phyloP scores from a whole-genome alignment of 2,113 vertebrate species.

The Varanus komodoensis region DNA sequence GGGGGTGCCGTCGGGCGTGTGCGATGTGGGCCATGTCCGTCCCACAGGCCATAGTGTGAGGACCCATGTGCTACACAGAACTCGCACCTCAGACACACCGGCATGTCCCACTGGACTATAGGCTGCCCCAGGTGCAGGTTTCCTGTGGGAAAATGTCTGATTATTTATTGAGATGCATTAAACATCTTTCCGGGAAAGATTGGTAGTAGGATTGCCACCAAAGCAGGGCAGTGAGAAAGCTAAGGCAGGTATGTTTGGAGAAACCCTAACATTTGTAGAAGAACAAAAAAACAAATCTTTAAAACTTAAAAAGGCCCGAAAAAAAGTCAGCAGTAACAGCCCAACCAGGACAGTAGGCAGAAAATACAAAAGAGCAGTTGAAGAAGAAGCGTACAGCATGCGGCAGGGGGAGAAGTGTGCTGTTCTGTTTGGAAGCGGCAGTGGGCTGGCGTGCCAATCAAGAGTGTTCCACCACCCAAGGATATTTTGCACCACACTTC shows the following conservation, averaged over 20 bases:
- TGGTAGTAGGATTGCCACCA: neutral
- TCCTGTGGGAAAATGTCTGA: neutral
- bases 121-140: neutral
- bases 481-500: neutral
- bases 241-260: neutral
- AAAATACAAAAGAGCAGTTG: neutral
- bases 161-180: too few species aligned
- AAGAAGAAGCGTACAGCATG: neutral
- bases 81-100: neutral
- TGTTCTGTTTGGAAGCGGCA: neutral
- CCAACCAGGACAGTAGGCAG: neutral
- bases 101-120: too few species aligned
- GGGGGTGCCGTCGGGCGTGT: too few species aligned
- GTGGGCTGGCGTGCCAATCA: neutral
- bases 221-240: neutral
- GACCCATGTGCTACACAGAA: neutral
- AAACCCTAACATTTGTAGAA: neutral
- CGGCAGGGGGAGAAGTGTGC: neutral
- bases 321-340: neutral
- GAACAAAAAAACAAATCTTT: neutral
- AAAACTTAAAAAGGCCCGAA: neutral
- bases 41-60: too few species aligned
- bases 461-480: too few species aligned
- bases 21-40: too few species aligned
- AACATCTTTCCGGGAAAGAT: neutral